These are phyloP conservation scores for Drepana falcataria DNA, from an alignment of 2,888 invertebrate species.

Conservation along the genomic window DNA sequence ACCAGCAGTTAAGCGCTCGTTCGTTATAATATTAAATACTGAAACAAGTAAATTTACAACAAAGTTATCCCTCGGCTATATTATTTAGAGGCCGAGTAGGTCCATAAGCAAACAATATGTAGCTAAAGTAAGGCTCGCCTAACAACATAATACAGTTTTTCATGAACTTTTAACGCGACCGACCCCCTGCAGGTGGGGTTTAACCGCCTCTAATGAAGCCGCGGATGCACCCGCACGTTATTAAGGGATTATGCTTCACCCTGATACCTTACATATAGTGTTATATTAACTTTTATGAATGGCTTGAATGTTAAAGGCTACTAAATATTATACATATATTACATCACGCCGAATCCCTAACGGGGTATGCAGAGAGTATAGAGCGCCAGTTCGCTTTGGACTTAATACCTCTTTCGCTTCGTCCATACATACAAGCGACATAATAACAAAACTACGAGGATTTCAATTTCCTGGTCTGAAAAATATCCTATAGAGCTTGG, in stretches of 20 bases:
- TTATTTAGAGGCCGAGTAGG: background rate
- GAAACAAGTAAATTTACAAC: background rate
- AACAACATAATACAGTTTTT: slow-evolving; percentile 27
- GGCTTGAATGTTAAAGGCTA: slow-evolving; percentile 9
- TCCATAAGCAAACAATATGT: slow-evolving; percentile 1
- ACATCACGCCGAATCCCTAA: too few relatives aligned
- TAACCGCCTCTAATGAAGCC: slow-evolving; percentile 45
- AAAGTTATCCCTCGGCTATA: background rate
- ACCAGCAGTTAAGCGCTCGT: too few relatives aligned
- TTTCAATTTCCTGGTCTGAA: too few relatives aligned
- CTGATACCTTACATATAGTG: slow-evolving; percentile 43
- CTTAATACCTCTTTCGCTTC: too few relatives aligned
- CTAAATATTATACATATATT: too few relatives aligned
- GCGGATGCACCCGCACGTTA: slow-evolving; percentile 49
- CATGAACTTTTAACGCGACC: slow-evolving; percentile 27
- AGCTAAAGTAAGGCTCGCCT: background rate
- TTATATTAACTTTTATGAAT: slow-evolving; percentile 52
- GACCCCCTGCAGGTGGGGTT: slow-evolving; percentile 28
- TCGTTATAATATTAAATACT: too few relatives aligned
- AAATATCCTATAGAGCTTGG: too few relatives aligned
- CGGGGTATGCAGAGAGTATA: too few relatives aligned
- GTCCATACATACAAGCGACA: too few relatives aligned
- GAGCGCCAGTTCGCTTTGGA: too few relatives aligned
- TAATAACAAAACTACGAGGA: too few relatives aligned
- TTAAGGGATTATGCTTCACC: slow-evolving; percentile 49